phyloP scores from a whole-genome alignment of 1,140 invertebrate genomes.

The Lethrus apterus region DNA sequence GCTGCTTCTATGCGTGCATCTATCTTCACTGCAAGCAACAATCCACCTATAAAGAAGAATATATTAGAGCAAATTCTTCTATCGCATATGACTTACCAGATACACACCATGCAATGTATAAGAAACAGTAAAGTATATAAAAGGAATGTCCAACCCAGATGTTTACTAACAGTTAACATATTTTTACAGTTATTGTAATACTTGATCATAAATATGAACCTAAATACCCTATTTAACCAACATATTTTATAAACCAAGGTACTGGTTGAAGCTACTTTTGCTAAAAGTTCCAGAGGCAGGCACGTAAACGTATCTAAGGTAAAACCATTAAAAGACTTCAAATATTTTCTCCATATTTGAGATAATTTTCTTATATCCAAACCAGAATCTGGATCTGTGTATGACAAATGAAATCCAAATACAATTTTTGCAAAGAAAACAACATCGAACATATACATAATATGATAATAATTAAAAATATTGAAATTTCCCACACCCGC shows the following conservation, averaged over 20 bases:
- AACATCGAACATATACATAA: conserved; percentile 11
- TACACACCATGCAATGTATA: not conserved
- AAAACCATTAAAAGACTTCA: conserved; percentile 2
- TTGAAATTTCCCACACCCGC: not conserved
- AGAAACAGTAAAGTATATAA: conserved; percentile 7
- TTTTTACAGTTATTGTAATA: conserved; percentile 14
- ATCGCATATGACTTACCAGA: conserved; percentile 3
- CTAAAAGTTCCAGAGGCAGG: conserved; percentile 13
- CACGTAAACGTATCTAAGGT: conserved; percentile 10
- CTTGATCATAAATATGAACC: conserved; percentile 14
- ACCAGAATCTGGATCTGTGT: conserved; percentile 16
- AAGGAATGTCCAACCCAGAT: conserved; percentile 2
- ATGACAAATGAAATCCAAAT: conserved; percentile 15
- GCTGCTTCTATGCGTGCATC: not conserved
- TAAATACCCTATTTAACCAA: conserved; percentile 16
- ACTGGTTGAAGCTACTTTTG: not conserved
- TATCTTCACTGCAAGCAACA: conserved; percentile 3
- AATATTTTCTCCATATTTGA: conserved; percentile 1
- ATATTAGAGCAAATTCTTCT: not conserved
- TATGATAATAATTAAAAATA: not conserved
- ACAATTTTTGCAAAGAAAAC: conserved; percentile 14
- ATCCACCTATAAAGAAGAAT: conserved; percentile 2
- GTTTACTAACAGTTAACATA: conserved; percentile 1
- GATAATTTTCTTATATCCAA: conserved; percentile 1
- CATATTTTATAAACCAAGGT: conserved; percentile 4